These are phyloP conservation scores for Melanotaenia pygmaea DNA, from an alignment of 2,797 vertebrate genomes.

Conservation along the genomic window DNA sequence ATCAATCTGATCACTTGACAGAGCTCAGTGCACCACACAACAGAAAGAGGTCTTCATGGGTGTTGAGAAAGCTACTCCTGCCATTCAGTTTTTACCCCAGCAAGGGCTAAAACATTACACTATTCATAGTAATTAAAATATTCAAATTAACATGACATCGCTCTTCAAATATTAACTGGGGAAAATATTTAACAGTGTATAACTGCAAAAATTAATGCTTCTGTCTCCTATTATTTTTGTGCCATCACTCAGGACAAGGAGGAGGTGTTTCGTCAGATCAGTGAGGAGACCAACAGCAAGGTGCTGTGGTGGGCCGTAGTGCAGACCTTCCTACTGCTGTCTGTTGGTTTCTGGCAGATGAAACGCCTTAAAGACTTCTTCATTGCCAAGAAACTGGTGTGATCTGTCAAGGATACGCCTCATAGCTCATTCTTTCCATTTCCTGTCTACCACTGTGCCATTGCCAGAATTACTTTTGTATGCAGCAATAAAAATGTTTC, in stretches of 20 bases:
- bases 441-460: background rate
- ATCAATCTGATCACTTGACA: background rate
- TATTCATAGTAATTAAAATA: background rate
- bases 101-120: rapidly evolving
- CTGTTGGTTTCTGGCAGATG: slow-evolving; percentile 91
- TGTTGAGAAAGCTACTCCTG: rapidly evolving
- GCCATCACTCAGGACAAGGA: slow-evolving; percentile 85
- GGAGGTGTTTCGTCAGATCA: slow-evolving; percentile 89
- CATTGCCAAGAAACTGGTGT: slow-evolving; percentile 93
- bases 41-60: background rate
- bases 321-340: slow-evolving; percentile 87
- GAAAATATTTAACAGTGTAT: background rate
- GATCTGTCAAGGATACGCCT: slow-evolving; percentile 20
- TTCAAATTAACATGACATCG: background rate
- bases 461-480: background rate
- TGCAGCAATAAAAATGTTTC: background rate
- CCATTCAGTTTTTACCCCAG: background rate
- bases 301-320: slow-evolving; percentile 91
- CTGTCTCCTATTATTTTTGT: background rate
- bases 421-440: background rate
- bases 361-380: slow-evolving; percentile 93
- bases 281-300: slow-evolving; percentile 89
- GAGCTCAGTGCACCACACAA: background rate
- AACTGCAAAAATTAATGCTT: background rate
- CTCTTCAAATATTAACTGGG: background rate